A percentile compares a stretch with the other conserved stretches of the same genome.
These are phyloP conservation scores for Erythrocercus mccallii DNA, from an alignment of 2,113 vertebrate genomes.

Conservation along the genomic window DNA sequence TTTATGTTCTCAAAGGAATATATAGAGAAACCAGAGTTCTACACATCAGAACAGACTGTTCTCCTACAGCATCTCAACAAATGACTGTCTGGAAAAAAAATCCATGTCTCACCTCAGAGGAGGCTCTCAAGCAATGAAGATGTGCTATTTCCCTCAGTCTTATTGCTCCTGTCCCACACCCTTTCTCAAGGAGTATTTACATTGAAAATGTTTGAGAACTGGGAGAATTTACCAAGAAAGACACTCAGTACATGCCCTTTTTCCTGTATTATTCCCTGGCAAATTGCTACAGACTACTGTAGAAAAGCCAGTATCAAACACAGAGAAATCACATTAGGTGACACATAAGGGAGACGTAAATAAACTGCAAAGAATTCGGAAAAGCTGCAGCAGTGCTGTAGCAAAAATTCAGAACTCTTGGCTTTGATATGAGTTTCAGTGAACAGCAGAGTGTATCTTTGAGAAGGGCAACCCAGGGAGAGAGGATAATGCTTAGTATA, in stretches of 20 bases:
- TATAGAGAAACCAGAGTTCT: neutral
- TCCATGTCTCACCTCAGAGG: neutral
- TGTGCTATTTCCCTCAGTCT: neutral
- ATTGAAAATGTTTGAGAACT: neutral
- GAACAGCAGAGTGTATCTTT: neutral
- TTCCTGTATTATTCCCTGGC: neutral
- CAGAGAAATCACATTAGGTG: neutral
- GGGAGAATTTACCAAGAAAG: neutral
- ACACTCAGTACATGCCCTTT: neutral
- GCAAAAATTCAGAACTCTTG: neutral
- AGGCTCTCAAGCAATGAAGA: neutral
- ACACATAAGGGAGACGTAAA: neutral
- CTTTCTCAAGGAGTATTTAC: neutral
- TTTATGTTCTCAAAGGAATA: neutral
- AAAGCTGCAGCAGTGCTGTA: neutral
- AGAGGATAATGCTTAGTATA: slow-evolving; percentile 34
- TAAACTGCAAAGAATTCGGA: neutral
- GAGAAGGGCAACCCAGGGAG: slow-evolving; percentile 53
- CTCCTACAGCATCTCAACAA: neutral
- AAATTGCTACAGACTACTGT: neutral
- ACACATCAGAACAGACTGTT: neutral
- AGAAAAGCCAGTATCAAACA: neutral
- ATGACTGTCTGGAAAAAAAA: neutral
- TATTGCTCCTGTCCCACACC: neutral
- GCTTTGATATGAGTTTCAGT: slow-evolving; percentile 3